These are phyloP conservation scores for Cotesia chilonis DNA, from an alignment of 1,140 invertebrate species.

Conservation along the genomic window DNA sequence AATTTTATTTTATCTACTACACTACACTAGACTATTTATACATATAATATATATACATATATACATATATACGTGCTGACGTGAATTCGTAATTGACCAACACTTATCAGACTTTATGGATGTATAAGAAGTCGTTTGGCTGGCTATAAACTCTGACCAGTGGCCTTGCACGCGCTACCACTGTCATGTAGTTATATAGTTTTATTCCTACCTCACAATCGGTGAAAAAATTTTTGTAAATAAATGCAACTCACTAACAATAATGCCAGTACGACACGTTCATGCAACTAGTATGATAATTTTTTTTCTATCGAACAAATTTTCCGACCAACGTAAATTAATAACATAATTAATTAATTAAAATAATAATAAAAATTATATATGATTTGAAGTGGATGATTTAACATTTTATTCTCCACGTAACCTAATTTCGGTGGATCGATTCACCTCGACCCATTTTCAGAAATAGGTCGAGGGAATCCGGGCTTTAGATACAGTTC, in stretches of 20 bases:
- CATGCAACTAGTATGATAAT: background rate
- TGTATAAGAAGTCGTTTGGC: slow-evolving; percentile 1
- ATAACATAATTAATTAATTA: too few relatives aligned
- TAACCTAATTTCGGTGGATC: too few relatives aligned
- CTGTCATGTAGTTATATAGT: background rate
- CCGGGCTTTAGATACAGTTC: too few relatives aligned
- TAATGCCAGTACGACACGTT: background rate
- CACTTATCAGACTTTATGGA: background rate
- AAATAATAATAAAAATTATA: too few relatives aligned
- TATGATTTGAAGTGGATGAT: too few relatives aligned
- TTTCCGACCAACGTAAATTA: background rate
- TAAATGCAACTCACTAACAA: slow-evolving; percentile 9
- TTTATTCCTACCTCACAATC: background rate
- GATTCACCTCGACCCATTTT: too few relatives aligned
- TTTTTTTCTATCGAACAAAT: background rate
- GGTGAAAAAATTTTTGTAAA: background rate
- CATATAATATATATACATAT: too few relatives aligned
- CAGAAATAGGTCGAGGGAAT: too few relatives aligned
- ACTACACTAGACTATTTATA: too few relatives aligned
- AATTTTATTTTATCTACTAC: background rate
- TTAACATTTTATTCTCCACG: too few relatives aligned
- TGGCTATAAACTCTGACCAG: slow-evolving; percentile 4
- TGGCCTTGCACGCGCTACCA: slow-evolving; percentile 1
- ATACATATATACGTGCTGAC: too few relatives aligned
- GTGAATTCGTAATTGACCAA: background rate